Evolutionary conservation across 2,888 invertebrate genomes (phyloP).

Genomic region (Aphidius colemani): DNA sequence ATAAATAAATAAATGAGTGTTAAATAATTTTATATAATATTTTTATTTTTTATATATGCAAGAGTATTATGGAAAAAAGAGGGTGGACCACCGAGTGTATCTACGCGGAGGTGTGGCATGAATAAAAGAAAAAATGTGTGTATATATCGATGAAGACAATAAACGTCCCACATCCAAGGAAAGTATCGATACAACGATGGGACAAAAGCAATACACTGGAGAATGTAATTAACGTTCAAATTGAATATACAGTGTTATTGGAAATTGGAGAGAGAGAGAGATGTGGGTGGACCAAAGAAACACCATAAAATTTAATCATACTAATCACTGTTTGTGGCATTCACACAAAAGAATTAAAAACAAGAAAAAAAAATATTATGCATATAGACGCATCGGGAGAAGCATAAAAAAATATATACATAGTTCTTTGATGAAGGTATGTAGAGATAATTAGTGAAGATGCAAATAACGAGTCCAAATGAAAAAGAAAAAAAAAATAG

Average conservation of each 20-base stretch:
- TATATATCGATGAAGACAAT: constrained; percentile 28
- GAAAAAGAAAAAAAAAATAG: constrained; percentile 9
- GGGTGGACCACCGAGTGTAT: constrained; percentile 10
- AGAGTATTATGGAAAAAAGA: neutral
- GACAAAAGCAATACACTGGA: constrained; percentile 9
- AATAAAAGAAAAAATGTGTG: constrained; percentile 23
- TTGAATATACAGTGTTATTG: constrained; percentile 6
- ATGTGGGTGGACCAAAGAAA: constrained; percentile 13
- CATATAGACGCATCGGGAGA: no score
- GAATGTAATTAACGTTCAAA: constrained; percentile 17
- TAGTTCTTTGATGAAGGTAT: no score
- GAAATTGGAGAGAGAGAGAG: constrained; percentile 11
- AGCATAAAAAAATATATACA: no score
- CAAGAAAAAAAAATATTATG: no score
- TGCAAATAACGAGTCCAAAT: constrained; percentile 1
- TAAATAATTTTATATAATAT: neutral
- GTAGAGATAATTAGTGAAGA: no score
- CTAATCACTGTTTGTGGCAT: no score
- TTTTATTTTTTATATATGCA: neutral
- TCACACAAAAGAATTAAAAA: no score
- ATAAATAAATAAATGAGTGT: constrained; percentile 4
- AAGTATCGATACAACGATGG: constrained; percentile 24
- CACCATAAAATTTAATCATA: neutral
- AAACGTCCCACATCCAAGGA: constrained; percentile 12
- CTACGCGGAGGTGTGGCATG: constrained; percentile 21